These are phyloP conservation scores for Pelochelys cantorii DNA, from an alignment of 2,797 vertebrate genomes.

Conservation along the genomic window DNA sequence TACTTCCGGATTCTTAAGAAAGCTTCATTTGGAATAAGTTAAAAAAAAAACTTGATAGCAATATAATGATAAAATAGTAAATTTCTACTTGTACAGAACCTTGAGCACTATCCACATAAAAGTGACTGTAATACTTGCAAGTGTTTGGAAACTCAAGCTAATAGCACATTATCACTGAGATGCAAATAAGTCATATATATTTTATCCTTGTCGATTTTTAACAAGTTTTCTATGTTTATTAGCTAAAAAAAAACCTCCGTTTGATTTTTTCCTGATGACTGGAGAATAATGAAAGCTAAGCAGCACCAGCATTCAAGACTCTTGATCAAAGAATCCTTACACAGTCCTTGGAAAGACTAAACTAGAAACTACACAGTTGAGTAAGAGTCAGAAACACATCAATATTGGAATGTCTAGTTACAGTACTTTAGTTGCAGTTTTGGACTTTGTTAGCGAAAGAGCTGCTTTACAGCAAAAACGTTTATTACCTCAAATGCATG, in stretches of 20 bases:
- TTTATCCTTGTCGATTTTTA: not conserved
- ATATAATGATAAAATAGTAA: not conserved
- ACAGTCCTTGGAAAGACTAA: slow-evolving; percentile 16
- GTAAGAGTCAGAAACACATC: slow-evolving; percentile 11
- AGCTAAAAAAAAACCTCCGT: slow-evolving; percentile 36
- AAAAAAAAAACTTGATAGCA: not conserved
- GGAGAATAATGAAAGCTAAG: slow-evolving; percentile 48
- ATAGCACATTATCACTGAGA: not conserved
- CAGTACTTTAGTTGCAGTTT: not conserved
- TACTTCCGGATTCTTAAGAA: not conserved
- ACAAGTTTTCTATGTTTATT: slow-evolving; percentile 15
- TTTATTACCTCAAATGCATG: not conserved
- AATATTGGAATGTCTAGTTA: slow-evolving; percentile 51
- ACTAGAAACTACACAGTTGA: slow-evolving; percentile 48
- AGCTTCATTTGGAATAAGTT: not conserved
- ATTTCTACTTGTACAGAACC: not conserved
- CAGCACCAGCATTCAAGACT: slow-evolving; percentile 40
- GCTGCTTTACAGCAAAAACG: not conserved
- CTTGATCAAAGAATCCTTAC: slow-evolving; percentile 37
- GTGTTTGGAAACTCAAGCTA: not conserved
- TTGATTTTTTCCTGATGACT: slow-evolving; percentile 28
- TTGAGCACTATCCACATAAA: not conserved
- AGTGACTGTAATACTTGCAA: not conserved
- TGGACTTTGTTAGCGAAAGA: not conserved
- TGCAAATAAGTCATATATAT: slow-evolving; percentile 1